A percentile compares a stretch with the other conserved stretches of the same genome.
phyloP scores from a whole-genome alignment of 1,140 invertebrate species.

The Drosophila teissieri region DNA sequence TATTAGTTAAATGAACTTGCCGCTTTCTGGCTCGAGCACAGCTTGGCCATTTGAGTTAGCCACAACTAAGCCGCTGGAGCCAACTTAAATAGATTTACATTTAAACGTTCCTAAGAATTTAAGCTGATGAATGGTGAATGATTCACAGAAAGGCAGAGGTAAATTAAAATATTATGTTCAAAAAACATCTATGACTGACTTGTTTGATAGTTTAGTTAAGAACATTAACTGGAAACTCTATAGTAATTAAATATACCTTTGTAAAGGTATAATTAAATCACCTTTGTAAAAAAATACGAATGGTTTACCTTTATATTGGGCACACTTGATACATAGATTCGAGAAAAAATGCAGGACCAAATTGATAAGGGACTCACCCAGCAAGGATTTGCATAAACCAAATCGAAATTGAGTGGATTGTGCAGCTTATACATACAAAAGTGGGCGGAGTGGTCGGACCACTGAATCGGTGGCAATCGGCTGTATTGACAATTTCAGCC shows the following conservation, averaged over 20 bases:
- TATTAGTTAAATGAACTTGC: conserved; percentile 82
- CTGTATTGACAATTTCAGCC: conserved; percentile 59
- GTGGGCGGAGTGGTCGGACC: neutral
- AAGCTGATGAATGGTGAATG: conserved; percentile 41
- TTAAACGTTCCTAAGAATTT: conserved; percentile 45
- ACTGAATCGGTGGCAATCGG: conserved; percentile 28
- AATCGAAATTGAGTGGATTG: conserved; percentile 47
- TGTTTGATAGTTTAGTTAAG: too few relatives aligned
- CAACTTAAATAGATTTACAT: conserved; percentile 48
- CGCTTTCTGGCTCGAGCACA: conserved; percentile 55
- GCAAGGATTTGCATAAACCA: conserved; percentile 43
- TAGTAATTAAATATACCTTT: too few relatives aligned
- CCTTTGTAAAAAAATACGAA: too few relatives aligned
- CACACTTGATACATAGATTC: neutral
- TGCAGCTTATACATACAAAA: conserved; percentile 1
- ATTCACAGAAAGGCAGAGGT: neutral
- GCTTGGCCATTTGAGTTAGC: conserved; percentile 43
- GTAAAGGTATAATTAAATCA: too few relatives aligned
- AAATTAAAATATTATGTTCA: conserved; percentile 6
- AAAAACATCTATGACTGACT: too few relatives aligned
- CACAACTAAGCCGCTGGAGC: conserved; percentile 52
- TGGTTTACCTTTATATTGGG: too few relatives aligned
- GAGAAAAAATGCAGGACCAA: conserved; percentile 7
- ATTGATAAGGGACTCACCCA: conserved; percentile 24
- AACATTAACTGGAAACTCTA: too few relatives aligned